These are phyloP conservation scores for Pavo muticus DNA, from an alignment of 2,113 vertebrate genomes.

Conservation along the genomic window DNA sequence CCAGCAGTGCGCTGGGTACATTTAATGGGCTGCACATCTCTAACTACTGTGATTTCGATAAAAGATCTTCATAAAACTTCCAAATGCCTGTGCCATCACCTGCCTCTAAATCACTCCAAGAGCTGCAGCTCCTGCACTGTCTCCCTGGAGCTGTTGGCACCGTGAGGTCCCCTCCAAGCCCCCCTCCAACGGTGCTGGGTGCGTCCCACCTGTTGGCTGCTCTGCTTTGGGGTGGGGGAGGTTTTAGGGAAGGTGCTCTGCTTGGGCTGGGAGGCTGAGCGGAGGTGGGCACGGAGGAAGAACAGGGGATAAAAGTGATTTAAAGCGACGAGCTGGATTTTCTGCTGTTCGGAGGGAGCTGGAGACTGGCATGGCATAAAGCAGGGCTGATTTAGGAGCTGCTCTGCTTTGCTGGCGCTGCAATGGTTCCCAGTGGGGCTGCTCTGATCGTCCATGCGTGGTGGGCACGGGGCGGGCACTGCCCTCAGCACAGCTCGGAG, in stretches of 20 bases:
- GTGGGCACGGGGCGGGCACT: not conserved
- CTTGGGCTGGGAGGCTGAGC: not conserved
- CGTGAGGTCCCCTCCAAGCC: fast-evolving
- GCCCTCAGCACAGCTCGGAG: not conserved
- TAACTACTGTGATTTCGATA: not conserved
- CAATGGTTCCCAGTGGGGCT: not conserved
- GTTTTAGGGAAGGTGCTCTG: not conserved
- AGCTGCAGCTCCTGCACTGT: not conserved
- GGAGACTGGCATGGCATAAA: not conserved
- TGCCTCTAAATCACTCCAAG: not conserved
- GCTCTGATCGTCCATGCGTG: not conserved
- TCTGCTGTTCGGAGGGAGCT: not conserved
- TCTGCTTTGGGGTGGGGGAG: fast-evolving
- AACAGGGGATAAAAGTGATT: conserved; percentile 10
- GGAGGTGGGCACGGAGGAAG: not conserved
- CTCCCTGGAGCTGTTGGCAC: not conserved
- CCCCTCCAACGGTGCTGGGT: fast-evolving
- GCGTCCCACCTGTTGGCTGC: not conserved
- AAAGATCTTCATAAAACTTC: conserved; percentile 20
- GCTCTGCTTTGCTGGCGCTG: not conserved
- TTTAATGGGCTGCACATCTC: not conserved
- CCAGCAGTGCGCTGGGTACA: not conserved
- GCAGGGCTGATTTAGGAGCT: conserved; percentile 28
- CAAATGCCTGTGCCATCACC: not conserved
- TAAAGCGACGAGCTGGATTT: not conserved